phyloP scores from a whole-genome alignment of 2,797 vertebrate species.

The Channa striata region DNA sequence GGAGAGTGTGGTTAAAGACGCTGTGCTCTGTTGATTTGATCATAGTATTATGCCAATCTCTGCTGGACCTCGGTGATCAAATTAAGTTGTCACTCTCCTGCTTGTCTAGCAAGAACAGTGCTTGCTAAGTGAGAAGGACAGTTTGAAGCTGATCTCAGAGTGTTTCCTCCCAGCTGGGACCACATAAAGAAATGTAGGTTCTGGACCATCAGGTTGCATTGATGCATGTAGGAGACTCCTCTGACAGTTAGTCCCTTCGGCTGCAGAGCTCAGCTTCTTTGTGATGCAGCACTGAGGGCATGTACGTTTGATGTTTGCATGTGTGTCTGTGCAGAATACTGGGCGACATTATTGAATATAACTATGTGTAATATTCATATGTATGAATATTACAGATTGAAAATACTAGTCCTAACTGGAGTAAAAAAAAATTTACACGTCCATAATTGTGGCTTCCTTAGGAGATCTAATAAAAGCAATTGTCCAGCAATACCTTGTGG shows the following conservation, averaged over 20 bases:
- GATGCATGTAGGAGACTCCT: slow-evolving; percentile 68
- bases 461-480: no score
- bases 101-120: slow-evolving; percentile 22
- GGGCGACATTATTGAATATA: no score
- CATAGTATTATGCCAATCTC: slow-evolving; percentile 43
- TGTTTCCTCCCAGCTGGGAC: slow-evolving; percentile 37
- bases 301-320: background rate
- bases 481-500: no score
- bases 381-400: no score
- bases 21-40: slow-evolving; percentile 48
- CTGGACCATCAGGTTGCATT: slow-evolving; percentile 73
- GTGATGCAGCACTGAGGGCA: slow-evolving; percentile 22
- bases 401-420: no score
- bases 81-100: slow-evolving; percentile 65
- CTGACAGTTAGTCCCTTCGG: slow-evolving; percentile 65
- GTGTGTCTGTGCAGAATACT: background rate
- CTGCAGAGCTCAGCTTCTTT: slow-evolving; percentile 39
- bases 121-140: slow-evolving; percentile 50
- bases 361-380: no score
- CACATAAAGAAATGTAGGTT: slow-evolving; percentile 64
- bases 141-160: slow-evolving; percentile 38
- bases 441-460: no score
- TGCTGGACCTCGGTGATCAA: slow-evolving; percentile 48
- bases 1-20: slow-evolving; percentile 38
- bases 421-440: no score